Conservation (phyloP, 2,113 vertebrate species). For the Platysternon megacephalum region DNA sequence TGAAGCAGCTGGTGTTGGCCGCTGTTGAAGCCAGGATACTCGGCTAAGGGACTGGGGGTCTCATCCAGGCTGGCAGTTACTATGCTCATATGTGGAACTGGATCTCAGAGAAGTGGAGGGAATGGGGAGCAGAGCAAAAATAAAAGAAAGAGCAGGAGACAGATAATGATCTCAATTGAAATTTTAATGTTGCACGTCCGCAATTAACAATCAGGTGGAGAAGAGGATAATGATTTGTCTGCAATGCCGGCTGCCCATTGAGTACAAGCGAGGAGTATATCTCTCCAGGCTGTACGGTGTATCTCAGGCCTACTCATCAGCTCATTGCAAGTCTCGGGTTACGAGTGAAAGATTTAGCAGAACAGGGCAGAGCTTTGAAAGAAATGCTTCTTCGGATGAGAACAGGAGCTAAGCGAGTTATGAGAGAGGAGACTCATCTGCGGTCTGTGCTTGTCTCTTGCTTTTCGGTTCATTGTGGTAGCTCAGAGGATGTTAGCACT, state of each 20-base stretch:
- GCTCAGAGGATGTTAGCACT: rapidly evolving
- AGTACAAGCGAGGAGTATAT: background rate
- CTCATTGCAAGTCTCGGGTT: rapidly evolving
- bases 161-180: background rate
- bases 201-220: background rate
- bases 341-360: background rate
- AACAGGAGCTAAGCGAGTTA: background rate
- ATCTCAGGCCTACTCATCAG: background rate
- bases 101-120: background rate
- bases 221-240: rapidly evolving
- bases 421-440: background rate
- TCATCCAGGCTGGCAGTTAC: too few species aligned
- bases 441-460: background rate
- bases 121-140: rapidly evolving
- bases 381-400: background rate
- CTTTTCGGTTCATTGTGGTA: background rate
- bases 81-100: background rate
- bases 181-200: slow-evolving; percentile 26
- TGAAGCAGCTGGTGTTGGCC: background rate
- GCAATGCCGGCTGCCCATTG: background rate
- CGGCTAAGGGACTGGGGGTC: background rate
- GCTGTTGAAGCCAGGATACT: background rate
- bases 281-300: background rate
- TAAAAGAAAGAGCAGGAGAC: background rate
- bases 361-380: background rate